These are phyloP conservation scores for Cheilosia impressa DNA, from an alignment of 2,888 invertebrate genomes.

Conservation along the genomic window DNA sequence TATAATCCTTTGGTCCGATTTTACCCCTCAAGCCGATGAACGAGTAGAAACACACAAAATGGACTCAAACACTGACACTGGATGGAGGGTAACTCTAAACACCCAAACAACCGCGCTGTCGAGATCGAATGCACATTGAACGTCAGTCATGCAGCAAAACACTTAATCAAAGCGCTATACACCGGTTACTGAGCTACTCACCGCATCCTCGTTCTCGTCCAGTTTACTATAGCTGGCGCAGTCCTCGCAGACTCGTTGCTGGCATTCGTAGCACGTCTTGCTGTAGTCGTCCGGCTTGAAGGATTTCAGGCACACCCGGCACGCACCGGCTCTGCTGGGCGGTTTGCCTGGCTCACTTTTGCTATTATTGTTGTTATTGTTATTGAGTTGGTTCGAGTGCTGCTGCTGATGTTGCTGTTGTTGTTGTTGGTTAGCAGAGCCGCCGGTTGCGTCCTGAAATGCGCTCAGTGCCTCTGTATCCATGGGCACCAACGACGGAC, in stretches of 20 bases:
- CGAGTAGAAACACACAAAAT: background rate
- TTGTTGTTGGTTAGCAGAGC: slow-evolving; percentile 60
- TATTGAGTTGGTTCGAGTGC: slow-evolving; percentile 79
- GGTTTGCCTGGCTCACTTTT: slow-evolving; percentile 88
- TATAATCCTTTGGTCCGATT: slow-evolving; percentile 10
- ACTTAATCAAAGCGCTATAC: slow-evolving; percentile 37
- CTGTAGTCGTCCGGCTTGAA: slow-evolving; percentile 95
- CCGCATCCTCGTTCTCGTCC: slow-evolving; percentile 92
- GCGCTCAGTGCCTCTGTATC: slow-evolving; percentile 80
- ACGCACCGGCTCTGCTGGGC: slow-evolving; percentile 90
- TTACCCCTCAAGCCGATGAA: background rate
- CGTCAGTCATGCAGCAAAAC: slow-evolving; percentile 52
- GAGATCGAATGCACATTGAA: slow-evolving; percentile 32
- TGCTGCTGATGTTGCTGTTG: slow-evolving; percentile 37
- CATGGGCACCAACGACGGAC: slow-evolving; percentile 86
- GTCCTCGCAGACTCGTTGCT: slow-evolving; percentile 95
- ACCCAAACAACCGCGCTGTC: slow-evolving; percentile 3
- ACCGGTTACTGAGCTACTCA: slow-evolving; percentile 82
- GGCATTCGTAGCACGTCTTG: slow-evolving; percentile 94
- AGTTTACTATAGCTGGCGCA: slow-evolving; percentile 96
- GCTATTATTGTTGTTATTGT: slow-evolving; percentile 82
- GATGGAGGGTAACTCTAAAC: slow-evolving; percentile 4
- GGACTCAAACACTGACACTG: background rate
- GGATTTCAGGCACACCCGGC: slow-evolving; percentile 93
- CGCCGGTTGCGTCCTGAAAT: slow-evolving; percentile 78